Percentiles rank a stretch among this genome's conserved stretches.
Evolutionary conservation across 2,888 invertebrate genomes (phyloP).

Genomic region (Chrysolina americana): DNA sequence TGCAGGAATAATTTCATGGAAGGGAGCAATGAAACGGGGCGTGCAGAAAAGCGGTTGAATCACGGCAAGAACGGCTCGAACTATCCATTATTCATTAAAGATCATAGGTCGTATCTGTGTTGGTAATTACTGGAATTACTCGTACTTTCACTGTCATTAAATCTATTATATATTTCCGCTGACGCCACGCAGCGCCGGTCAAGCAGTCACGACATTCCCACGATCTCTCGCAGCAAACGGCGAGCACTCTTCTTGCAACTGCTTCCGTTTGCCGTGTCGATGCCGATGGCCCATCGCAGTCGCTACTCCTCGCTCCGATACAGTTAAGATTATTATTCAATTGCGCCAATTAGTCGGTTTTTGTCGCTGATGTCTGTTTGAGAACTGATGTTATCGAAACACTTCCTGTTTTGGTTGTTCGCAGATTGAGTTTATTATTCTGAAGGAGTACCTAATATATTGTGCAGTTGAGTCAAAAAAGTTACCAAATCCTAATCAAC

Average conservation of each 20-base stretch:
- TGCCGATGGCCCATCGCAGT: constrained; percentile 10
- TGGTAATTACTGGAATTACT: constrained; percentile 52
- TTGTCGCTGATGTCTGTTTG: constrained; percentile 9
- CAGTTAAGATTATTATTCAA: constrained; percentile 21
- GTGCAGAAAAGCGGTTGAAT: constrained; percentile 16
- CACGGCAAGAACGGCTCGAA: constrained; percentile 9
- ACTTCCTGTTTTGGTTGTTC: constrained; percentile 5
- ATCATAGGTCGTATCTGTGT: constrained; percentile 46
- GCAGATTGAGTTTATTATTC: background rate
- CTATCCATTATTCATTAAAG: constrained; percentile 27
- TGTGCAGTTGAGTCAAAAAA: too few species aligned
- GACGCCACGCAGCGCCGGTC: constrained; percentile 46
- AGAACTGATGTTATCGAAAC: constrained; percentile 2
- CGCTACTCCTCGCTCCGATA: background rate
- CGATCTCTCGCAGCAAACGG: constrained; percentile 41
- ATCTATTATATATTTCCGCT: constrained; percentile 57
- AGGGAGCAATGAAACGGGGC: constrained; percentile 9
- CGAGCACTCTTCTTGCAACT: constrained; percentile 33
- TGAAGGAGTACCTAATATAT: background rate
- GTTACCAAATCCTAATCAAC: too few species aligned
- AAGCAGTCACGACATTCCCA: constrained; percentile 54
- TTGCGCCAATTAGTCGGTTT: constrained; percentile 16
- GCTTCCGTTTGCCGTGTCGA: constrained; percentile 40
- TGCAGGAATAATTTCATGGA: background rate
- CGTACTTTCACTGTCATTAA: constrained; percentile 59